These are phyloP conservation scores for Elysia crispata DNA, from an alignment of 2,888 invertebrate species.

Conservation along the genomic window DNA sequence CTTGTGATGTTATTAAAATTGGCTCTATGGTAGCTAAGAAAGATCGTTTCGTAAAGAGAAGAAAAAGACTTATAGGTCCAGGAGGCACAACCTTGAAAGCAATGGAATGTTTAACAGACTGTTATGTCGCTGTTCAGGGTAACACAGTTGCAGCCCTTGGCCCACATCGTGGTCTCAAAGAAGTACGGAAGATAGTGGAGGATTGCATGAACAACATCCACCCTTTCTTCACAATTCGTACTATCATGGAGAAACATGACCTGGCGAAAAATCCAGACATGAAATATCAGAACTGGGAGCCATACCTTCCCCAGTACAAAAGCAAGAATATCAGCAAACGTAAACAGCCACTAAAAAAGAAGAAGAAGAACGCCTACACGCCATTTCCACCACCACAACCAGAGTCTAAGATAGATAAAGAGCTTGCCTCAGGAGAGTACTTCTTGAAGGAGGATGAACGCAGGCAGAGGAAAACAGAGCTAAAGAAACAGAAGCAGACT, in stretches of 20 bases:
- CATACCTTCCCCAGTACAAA: constrained; percentile 96
- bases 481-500: constrained; percentile 36
- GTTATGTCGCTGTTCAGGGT: constrained; percentile 97
- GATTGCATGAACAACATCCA: constrained; percentile 99
- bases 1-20: constrained; percentile 98
- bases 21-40: constrained; percentile 90
- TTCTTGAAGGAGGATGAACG: constrained; percentile 85
- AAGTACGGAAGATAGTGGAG: constrained; percentile 88
- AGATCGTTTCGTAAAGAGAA: constrained; percentile 95
- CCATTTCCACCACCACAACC: constrained; percentile 97
- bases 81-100: constrained; percentile 97
- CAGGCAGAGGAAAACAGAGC: constrained; percentile 38
- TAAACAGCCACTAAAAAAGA: constrained; percentile 91
- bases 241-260: constrained; percentile 97
- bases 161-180: constrained; percentile 88
- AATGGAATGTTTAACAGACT: constrained; percentile 95
- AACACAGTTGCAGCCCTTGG: constrained; percentile 98
- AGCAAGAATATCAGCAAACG: constrained; percentile 91
- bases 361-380: constrained; percentile 94
- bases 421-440: constrained; percentile 96
- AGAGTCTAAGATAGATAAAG: constrained; percentile 92
- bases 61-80: constrained; percentile 96
- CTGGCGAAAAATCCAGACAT: constrained; percentile 94
- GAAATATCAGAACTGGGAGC: constrained; percentile 95
- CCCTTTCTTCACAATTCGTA: constrained; percentile 98